Conservation (phyloP, 1,140 invertebrate species). For the Drosophila arawakana region DNA sequence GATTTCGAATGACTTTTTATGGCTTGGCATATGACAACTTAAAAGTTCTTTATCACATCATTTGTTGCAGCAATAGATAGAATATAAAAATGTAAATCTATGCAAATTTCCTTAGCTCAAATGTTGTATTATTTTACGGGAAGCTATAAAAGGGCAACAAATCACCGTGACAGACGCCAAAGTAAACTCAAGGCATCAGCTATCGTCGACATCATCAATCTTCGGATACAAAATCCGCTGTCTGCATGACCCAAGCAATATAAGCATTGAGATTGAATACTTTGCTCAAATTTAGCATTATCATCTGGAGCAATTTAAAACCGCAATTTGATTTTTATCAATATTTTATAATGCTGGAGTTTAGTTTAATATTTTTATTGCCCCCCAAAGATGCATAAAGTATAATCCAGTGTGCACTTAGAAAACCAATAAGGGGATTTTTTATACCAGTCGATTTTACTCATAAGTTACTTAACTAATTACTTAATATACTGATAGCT, state of each 20-base stretch:
- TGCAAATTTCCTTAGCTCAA: conserved; percentile 17
- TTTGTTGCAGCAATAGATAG: conserved; percentile 8
- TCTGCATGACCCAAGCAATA: conserved; percentile 24
- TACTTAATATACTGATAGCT: not conserved
- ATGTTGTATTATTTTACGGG: conserved; percentile 16
- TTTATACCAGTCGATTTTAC: too few relatives aligned
- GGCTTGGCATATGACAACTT: conserved; percentile 3
- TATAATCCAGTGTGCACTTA: not conserved
- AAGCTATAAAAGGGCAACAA: conserved; percentile 28
- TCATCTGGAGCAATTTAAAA: conserved; percentile 1
- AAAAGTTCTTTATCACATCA: conserved; percentile 30
- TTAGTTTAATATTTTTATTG: not conserved
- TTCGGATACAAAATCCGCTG: conserved; percentile 16
- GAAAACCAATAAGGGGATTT: not conserved
- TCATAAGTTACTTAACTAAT: too few relatives aligned
- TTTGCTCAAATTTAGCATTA: not conserved
- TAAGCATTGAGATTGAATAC: conserved; percentile 12
- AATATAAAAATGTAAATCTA: conserved; percentile 21
- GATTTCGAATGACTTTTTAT: not conserved
- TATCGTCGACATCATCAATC: conserved; percentile 37
- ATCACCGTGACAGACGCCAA: conserved; percentile 1
- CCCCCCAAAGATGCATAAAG: not conserved
- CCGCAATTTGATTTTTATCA: not conserved
- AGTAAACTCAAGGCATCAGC: conserved; percentile 6
- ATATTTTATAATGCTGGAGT: not conserved